A percentile compares a stretch with the other conserved stretches of the same genome.
These are phyloP conservation scores for Arbacia lixula DNA, from an alignment of 53 echinoderm and acorn worm genomes.

Conservation along the genomic window DNA sequence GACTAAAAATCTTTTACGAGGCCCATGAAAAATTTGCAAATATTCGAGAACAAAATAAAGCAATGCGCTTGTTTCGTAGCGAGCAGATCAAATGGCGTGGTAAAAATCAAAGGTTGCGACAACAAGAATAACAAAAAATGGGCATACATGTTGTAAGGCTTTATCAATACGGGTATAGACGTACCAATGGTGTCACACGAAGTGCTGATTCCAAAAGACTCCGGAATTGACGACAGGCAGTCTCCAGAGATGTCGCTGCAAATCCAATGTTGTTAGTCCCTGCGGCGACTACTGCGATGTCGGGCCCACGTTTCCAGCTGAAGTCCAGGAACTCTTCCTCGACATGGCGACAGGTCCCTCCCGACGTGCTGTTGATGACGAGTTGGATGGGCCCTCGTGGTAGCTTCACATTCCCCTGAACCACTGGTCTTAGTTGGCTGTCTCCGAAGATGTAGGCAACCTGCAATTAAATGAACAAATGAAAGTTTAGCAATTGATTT, in stretches of 20 bases:
- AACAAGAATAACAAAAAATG: no score
- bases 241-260: background rate
- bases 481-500: no score
- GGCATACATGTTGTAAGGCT: no score
- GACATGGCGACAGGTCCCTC: conserved; percentile 32
- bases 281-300: conserved; percentile 13
- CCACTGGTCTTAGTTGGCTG: conserved; percentile 37
- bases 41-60: no score
- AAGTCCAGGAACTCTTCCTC: conserved; percentile 18
- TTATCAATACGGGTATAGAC: no score
- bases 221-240: conserved; percentile 18
- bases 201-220: conserved; percentile 4
- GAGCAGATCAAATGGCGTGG: no score
- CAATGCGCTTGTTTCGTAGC: no score
- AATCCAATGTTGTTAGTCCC: conserved; percentile 35
- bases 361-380: conserved; percentile 42
- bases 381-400: background rate
- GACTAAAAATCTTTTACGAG: no score
- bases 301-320: background rate
- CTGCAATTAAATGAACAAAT: no score
- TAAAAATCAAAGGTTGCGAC: no score
- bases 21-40: no score
- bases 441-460: conserved; percentile 33
- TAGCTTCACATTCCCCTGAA: conserved; percentile 1
- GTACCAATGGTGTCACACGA: background rate